These are phyloP conservation scores for Danaus plexippus DNA, from an alignment of 1,140 invertebrate species.

Conservation along the genomic window DNA sequence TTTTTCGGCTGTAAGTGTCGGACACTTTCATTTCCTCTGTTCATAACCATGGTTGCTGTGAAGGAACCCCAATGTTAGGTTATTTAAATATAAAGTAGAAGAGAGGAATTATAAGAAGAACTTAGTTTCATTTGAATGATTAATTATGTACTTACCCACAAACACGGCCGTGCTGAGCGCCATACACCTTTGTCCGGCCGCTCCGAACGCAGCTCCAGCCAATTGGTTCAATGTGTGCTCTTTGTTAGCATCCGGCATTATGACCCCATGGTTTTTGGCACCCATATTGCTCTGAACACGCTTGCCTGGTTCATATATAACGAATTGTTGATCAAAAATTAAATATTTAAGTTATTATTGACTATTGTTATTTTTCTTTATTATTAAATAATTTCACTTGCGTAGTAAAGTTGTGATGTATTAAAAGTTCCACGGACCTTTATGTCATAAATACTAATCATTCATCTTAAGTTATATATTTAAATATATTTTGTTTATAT, in stretches of 20 bases:
- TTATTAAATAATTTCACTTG: background rate
- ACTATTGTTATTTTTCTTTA: background rate
- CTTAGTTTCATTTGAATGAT: too few relatives aligned
- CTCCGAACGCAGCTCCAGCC: slow-evolving; percentile 96
- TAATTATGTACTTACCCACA: slow-evolving; percentile 78
- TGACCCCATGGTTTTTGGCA: slow-evolving; percentile 98
- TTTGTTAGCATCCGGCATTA: slow-evolving; percentile 98
- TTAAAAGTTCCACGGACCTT: too few relatives aligned
- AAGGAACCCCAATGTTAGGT: too few relatives aligned
- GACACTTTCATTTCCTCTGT: too few relatives aligned
- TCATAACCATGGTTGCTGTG: too few relatives aligned
- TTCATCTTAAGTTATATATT: too few relatives aligned
- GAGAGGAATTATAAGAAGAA: too few relatives aligned
- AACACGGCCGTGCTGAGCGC: slow-evolving; percentile 97
- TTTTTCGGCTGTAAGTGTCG: too few relatives aligned
- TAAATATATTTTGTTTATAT: too few relatives aligned
- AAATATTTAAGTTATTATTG: too few relatives aligned
- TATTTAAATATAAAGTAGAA: too few relatives aligned
- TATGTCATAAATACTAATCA: too few relatives aligned
- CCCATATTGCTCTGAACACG: slow-evolving; percentile 99
- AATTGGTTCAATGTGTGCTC: slow-evolving; percentile 95
- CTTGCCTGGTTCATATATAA: slow-evolving; percentile 79
- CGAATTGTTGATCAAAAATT: background rate
- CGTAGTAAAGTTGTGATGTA: background rate
- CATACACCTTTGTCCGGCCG: slow-evolving; percentile 97